Percentiles rank a stretch among this genome's conserved stretches.
These are phyloP conservation scores for Drosophila maculinotata DNA, from an alignment of 2,888 invertebrate genomes.

Conservation along the genomic window DNA sequence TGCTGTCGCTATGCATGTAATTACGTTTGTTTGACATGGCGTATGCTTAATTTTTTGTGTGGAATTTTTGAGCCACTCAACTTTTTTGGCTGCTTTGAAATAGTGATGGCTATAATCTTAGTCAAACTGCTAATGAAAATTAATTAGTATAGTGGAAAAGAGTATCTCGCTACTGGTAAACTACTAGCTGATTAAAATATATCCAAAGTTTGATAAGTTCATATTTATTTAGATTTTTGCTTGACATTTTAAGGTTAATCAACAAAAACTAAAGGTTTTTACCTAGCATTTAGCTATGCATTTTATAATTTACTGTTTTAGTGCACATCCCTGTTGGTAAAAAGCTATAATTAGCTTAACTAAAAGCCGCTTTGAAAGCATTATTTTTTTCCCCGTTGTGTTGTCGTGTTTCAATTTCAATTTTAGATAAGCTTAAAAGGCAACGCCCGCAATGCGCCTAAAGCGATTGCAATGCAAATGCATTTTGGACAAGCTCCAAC, in stretches of 20 bases:
- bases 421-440: conserved; percentile 68
- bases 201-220: too few relatives aligned
- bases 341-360: conserved; percentile 27
- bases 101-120: conserved; percentile 3
- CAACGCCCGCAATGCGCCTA: conserved; percentile 73
- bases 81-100: conserved; percentile 21
- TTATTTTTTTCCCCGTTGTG: conserved; percentile 3
- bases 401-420: conserved; percentile 46
- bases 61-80: conserved; percentile 11
- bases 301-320: not conserved
- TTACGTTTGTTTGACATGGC: conserved; percentile 72
- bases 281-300: conserved; percentile 2
- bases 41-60: conserved; percentile 64
- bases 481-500: conserved; percentile 71
- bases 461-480: conserved; percentile 63
- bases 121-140: conserved; percentile 21
- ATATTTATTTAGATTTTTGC: too few relatives aligned
- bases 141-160: conserved; percentile 7
- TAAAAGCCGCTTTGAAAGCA: conserved; percentile 19
- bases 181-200: too few relatives aligned
- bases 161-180: not conserved
- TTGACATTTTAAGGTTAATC: too few relatives aligned
- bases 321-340: not conserved
- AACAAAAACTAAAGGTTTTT: too few relatives aligned
- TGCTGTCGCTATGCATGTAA: conserved; percentile 56